These are phyloP conservation scores for Lasioglossum albipes DNA, from an alignment of 1,140 invertebrate genomes.

Conservation along the genomic window DNA sequence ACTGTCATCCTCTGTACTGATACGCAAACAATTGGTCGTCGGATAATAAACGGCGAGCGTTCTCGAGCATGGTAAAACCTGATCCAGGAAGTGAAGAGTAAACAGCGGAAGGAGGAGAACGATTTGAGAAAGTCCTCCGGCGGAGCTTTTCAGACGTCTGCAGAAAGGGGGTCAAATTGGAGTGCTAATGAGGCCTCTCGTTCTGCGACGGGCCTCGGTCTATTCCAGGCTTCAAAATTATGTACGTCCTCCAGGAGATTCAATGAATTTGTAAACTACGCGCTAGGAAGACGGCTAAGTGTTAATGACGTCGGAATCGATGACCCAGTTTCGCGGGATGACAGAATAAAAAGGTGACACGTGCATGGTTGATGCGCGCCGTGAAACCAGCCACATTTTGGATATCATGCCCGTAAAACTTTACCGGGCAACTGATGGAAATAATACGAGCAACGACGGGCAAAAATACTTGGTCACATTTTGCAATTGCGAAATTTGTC, in stretches of 20 bases:
- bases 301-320: slow-evolving; percentile 28
- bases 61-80: not conserved
- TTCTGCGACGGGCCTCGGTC: not conserved
- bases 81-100: not conserved
- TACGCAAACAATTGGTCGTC: not conserved
- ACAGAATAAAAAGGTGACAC: not conserved
- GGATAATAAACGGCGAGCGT: not conserved
- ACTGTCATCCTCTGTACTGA: too few relatives aligned
- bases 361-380: too few relatives aligned
- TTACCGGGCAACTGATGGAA: too few relatives aligned
- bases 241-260: slow-evolving; percentile 16
- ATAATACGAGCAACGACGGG: too few relatives aligned
- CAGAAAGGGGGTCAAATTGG: slow-evolving; percentile 22
- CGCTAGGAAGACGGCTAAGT: not conserved
- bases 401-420: too few relatives aligned
- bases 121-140: slow-evolving; percentile 3
- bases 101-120: not conserved
- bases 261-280: slow-evolving; percentile 34
- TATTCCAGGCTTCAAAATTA: slow-evolving; percentile 21
- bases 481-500: too few relatives aligned
- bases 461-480: too few relatives aligned
- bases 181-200: slow-evolving; percentile 42
- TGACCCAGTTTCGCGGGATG: not conserved
- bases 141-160: slow-evolving; percentile 9
- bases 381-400: too few relatives aligned